Conservation (phyloP, 2,797 vertebrate genomes). For the Erpetoichthys calabaricus region DNA sequence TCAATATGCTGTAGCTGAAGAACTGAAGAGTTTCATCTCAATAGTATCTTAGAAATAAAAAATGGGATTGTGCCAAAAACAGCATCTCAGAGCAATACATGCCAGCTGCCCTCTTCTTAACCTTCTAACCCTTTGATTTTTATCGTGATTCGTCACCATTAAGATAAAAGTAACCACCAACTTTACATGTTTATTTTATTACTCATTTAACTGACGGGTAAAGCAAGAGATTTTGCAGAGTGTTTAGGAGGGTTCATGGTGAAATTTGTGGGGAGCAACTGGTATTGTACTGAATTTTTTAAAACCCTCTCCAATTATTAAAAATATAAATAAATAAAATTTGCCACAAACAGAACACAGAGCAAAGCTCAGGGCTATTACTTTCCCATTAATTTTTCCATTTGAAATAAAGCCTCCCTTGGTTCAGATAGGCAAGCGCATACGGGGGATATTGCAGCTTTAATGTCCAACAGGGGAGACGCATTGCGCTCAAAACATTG, state of each 20-base stretch:
- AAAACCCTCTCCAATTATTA: constrained; percentile 13
- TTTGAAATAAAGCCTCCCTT: constrained; percentile 61
- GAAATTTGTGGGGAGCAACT: constrained; percentile 30
- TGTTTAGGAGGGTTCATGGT: constrained; percentile 18
- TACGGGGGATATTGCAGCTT: constrained; percentile 35
- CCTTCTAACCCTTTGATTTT: too few species aligned
- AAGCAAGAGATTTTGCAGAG: too few species aligned
- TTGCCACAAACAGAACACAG: constrained; percentile 27
- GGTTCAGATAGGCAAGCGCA: constrained; percentile 31
- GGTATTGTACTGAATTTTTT: constrained; percentile 31
- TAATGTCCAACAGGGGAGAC: constrained; percentile 51
- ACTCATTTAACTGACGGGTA: too few species aligned
- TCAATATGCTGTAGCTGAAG: too few species aligned
- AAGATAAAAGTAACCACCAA: too few species aligned
- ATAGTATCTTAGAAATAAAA: too few species aligned
- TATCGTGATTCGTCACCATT: too few species aligned
- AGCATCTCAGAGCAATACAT: too few species aligned
- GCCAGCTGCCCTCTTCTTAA: too few species aligned
- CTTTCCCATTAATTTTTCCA: constrained; percentile 71
- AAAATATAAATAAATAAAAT: neutral
- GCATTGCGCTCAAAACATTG: constrained; percentile 40
- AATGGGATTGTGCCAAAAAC: too few species aligned
- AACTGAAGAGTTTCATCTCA: too few species aligned
- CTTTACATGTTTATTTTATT: too few species aligned
- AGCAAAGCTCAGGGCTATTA: constrained; percentile 51